Evolutionary conservation across 2,888 invertebrate species (phyloP), one percentile per base, ranked within the genome.

Genomic region (Cheilosia urbana): DNA sequence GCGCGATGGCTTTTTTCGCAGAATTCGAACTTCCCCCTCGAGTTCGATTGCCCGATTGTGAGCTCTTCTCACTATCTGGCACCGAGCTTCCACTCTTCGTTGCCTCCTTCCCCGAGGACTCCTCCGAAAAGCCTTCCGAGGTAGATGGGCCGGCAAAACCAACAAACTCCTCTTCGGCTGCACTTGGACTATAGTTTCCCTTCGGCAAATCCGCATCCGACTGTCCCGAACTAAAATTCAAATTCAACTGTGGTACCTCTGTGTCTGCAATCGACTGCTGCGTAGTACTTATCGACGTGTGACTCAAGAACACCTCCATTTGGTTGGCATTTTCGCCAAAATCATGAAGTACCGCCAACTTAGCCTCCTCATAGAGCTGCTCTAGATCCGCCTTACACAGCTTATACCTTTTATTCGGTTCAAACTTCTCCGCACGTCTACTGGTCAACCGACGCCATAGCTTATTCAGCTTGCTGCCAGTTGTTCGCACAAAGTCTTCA

Each of bases 381-480:
- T 93, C 92, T 30, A 93, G 87, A 72, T 92, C 92, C 11, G 88
- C 78, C 88, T 93, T 92, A 24, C 91, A 92, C 88, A 93, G 89
- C 73, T 91, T 90, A 80, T 93, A 93, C 30, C 89, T 89, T 79
- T 91, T 90, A 21, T 89, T 89, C 30, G 92, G 90, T 42, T 90
- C 89, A 87, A 92, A 93, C 88, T 92, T 92, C 60, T 91, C 91
- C 7, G 90, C 89, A 13, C 90, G 90, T 55, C 90, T 90, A 5
- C 92, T 92, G 4, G 93, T 93, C 72, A 93, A 90, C 47, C 92
- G 92, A 63, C 89, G 89, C 93, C 93, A 93, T 21, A 93, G 88
- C 84, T 91, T 91, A 88, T 93, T 93, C 40, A 93, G 89, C 88
- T 92, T 92, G 11, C 88, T 88, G 11, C 93, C 93, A 66, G 88